Conservation (phyloP, 2,888 invertebrate genomes). For the Rosalia funebris region DNA sequence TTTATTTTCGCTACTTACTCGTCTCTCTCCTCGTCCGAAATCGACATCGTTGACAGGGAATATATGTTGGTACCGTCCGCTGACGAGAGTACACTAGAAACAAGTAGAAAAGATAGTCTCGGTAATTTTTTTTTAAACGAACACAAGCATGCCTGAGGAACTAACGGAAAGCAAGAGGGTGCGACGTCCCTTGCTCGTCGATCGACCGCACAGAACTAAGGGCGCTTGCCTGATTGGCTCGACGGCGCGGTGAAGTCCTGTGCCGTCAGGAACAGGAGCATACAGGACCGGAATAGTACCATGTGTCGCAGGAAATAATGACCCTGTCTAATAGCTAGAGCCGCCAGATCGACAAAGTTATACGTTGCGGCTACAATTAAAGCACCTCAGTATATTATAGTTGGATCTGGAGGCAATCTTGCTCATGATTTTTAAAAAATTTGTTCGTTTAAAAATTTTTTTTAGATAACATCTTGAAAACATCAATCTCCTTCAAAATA, state of each 20-base stretch:
- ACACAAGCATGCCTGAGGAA: conserved; percentile 38
- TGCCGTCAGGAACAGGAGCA: conserved; percentile 18
- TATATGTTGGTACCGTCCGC: too few species aligned
- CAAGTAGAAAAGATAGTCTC: conserved; percentile 2
- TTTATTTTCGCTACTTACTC: conserved; percentile 71
- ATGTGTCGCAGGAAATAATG: too few species aligned
- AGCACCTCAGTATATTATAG: too few species aligned
- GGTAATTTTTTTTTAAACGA: conserved; percentile 23
- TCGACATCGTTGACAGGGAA: conserved; percentile 48
- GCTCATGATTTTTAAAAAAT: too few species aligned
- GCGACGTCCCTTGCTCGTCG: conserved; percentile 25
- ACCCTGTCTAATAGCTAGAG: too few species aligned
- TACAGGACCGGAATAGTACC: conserved; percentile 13
- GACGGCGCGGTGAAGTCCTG: conserved; percentile 28
- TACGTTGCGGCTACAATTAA: too few species aligned
- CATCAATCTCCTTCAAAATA: too few species aligned
- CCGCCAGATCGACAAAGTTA: too few species aligned
- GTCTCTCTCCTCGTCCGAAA: conserved; percentile 76
- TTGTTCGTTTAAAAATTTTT: too few species aligned
- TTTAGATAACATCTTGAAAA: too few species aligned
- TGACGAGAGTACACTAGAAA: too few species aligned
- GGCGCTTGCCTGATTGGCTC: conserved; percentile 35
- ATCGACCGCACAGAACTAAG: conserved; percentile 48
- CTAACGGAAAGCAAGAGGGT: conserved; percentile 35
- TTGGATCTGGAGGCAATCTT: too few species aligned